Base-by-base conservation (phyloP, 1,140 invertebrate genomes). In the Gryllus bimaculatus region DNA sequence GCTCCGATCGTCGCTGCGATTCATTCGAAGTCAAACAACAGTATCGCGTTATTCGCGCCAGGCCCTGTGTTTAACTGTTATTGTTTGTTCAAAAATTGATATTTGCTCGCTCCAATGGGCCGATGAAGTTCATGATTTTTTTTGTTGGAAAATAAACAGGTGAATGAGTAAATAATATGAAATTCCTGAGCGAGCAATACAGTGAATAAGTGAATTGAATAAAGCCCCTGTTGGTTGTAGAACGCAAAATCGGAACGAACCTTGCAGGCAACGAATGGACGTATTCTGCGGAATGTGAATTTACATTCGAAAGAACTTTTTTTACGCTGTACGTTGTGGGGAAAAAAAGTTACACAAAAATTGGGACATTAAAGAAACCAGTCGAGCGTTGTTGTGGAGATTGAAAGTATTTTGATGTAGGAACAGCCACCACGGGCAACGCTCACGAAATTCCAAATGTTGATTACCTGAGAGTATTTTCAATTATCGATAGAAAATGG, bases 201-300 rank as follows among this genome's bases (percentile, higher is more conserved):
- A 66, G 54, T 66, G 54, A 66, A 66, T 66, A 66, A 66, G 54
- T 66, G 54, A 66, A 66, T 66, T 66, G 54, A 66, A 66, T 66
- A 66, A 66, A 66, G 10, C 54, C 10, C 54, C 54, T 18, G 54
- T 66, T 66, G 10, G 54, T 18, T 18, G 54, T 66, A 66, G 10
- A 18, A 66, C 54, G 54, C 7, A 13, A 10, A 10, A 66, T 66
- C 18, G 54, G 54, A 66, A 66, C 18, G 54, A 18, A 66, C 10
- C 18, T 66, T 66, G 18, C 10, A 66, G 10, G 26, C 54, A 10
- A 7, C 54, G 54, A 18, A 66, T 66, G 54, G 10, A 66, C 18
- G 54, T 18, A 7, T 10, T 66, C 54, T 13, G 54, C 2, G 18
- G 54, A 66, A 66, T 18, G 7, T 18, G 54, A 10, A 18, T 66